A percentile compares a stretch with the other conserved stretches of the same genome.
Conservation (phyloP, 2,888 invertebrate species). For the Hermaeophaga mercurialis region DNA sequence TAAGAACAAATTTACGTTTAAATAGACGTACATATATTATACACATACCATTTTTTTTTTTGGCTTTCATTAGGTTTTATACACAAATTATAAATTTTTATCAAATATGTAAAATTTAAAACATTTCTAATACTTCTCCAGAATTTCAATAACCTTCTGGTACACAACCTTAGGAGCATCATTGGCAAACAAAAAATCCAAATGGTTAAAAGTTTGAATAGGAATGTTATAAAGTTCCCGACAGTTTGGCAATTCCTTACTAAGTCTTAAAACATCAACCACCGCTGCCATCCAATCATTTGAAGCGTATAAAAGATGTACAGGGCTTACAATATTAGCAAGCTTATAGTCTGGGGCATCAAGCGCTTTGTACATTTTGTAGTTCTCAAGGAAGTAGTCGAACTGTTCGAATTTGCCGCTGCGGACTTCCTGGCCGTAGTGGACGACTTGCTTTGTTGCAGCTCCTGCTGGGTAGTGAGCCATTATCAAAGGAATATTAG, state of each 20-base stretch:
- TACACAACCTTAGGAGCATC: conserved; percentile 48
- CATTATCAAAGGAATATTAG: conserved; percentile 41
- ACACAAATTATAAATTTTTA: too few relatives aligned
- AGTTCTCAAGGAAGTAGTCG: conserved; percentile 59
- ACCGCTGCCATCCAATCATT: conserved; percentile 60
- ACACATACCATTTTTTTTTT: too few relatives aligned
- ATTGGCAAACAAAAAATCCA: conserved; percentile 52
- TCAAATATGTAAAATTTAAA: too few relatives aligned
- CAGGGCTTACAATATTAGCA: conserved; percentile 54
- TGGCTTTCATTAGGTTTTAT: too few relatives aligned
- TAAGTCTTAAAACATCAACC: conserved; percentile 38
- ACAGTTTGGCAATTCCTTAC: conserved; percentile 49
- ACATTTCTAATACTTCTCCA: conserved; percentile 24
- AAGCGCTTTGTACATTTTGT: conserved; percentile 47
- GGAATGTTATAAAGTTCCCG: conserved; percentile 43
- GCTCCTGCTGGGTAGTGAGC: conserved; percentile 48
- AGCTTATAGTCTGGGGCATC: conserved; percentile 57
- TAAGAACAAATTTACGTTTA: too few relatives aligned
- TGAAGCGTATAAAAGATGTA: conserved; percentile 57
- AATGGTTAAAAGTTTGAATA: conserved; percentile 49
- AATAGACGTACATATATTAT: too few relatives aligned
- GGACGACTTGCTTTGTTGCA: conserved; percentile 71
- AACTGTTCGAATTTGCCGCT: conserved; percentile 60
- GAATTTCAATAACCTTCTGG: conserved; percentile 44
- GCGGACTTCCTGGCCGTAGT: conserved; percentile 70